Evolutionary conservation across 2,113 vertebrate genomes (phyloP).

Genomic region (Silurus glanis): DNA sequence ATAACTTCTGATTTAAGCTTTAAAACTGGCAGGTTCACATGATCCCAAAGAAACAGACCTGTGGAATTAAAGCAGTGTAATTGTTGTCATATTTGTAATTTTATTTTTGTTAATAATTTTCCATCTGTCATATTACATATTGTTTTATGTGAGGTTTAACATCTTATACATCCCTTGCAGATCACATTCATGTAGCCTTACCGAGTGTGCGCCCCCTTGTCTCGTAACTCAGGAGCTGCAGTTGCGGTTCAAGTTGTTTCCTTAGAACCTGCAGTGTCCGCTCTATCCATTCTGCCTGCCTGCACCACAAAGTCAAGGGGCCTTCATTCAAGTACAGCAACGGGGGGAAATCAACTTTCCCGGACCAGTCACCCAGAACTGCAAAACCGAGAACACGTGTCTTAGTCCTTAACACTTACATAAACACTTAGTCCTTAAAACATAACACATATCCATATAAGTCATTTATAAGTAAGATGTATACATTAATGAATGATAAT

Average conservation of each 20-base stretch:
- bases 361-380: conserved; percentile 85
- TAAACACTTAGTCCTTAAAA: neutral
- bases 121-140: no score
- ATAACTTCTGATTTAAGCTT: conserved; percentile 55
- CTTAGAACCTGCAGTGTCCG: conserved; percentile 70
- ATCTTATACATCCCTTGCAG: neutral
- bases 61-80: neutral
- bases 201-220: conserved; percentile 75
- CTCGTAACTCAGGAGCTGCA: conserved; percentile 65
- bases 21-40: conserved; percentile 56
- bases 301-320: conserved; percentile 75
- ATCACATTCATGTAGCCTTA: conserved; percentile 49
- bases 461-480: neutral
- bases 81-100: neutral
- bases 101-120: no score
- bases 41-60: conserved; percentile 78
- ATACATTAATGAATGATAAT: neutral
- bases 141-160: neutral
- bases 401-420: no score
- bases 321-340: conserved; percentile 70
- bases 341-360: conserved; percentile 53
- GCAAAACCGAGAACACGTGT: neutral
- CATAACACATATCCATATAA: neutral
- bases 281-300: conserved; percentile 74
- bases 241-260: conserved; percentile 61